Percentiles rank a stretch among this genome's conserved stretches.
Evolutionary conservation across 2,113 vertebrate species (phyloP).

Genomic region (Alectura lathami): DNA sequence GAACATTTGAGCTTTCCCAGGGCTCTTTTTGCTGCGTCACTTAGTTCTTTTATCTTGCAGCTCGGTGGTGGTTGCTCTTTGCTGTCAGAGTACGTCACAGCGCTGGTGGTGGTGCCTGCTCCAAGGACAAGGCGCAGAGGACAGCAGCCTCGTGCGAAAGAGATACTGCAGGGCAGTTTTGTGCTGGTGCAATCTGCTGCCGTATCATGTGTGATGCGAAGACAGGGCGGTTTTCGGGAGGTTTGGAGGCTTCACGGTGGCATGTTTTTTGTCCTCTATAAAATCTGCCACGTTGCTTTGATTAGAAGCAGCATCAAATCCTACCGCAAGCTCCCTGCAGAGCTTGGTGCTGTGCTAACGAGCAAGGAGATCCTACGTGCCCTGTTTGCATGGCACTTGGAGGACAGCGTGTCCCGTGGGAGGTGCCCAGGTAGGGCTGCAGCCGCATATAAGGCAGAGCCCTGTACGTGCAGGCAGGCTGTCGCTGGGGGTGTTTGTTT

Average conservation of each 20-base stretch:
- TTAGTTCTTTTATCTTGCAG: neutral
- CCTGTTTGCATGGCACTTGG: neutral
- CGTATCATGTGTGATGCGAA: slow-evolving; percentile 20
- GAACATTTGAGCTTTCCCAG: slow-evolving; percentile 38
- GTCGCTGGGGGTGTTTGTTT: neutral
- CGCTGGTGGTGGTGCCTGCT: rapidly evolving
- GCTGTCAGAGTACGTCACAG: neutral
- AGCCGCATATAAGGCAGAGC: neutral
- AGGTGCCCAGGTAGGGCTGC: neutral
- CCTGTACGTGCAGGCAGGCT: neutral
- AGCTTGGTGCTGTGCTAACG: neutral
- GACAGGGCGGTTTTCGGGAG: neutral
- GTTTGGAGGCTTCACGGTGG: neutral
- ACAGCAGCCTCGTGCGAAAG: neutral
- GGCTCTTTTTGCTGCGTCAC: slow-evolving; percentile 37
- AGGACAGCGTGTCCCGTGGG: neutral
- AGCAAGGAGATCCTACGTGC: neutral
- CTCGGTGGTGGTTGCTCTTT: neutral
- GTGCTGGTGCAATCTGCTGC: neutral
- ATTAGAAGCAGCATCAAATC: slow-evolving; percentile 38
- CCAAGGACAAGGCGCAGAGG: neutral
- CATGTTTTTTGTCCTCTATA: neutral
- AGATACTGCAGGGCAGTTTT: neutral
- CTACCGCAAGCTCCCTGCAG: neutral
- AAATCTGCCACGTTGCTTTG: neutral